Base-by-base conservation (phyloP, 2,888 invertebrate genomes). In the Dynastes tityus region DNA sequence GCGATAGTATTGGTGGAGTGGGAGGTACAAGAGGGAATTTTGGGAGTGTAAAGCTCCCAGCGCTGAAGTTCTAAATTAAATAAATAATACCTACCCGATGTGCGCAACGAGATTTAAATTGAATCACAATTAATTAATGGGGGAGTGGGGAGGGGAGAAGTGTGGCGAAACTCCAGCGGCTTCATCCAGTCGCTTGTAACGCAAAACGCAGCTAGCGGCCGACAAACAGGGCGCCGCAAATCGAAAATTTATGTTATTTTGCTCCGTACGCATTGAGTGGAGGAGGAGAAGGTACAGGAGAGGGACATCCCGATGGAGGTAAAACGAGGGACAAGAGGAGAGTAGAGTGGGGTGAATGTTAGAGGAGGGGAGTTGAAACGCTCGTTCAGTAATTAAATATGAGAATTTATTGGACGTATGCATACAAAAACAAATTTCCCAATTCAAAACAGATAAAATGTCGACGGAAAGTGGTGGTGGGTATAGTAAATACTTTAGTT, bases 111-210 rank as follows among this genome's bases (percentile, higher is more conserved):
- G 71, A 76, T 71, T 76, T 73, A 76, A 79, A 79, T 79, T 76
- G 76, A 79, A 76, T 76, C 64, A 27, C 79, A 63, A 79, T 79
- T 79, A 76, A 79, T 79, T 79, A 79, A 76, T 76, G 79, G 64
- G 32, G 32, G 32, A 22, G 22, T 49, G 63, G 65, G 13, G 63
- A 27, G 29, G 16, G 22, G 32, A 32, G 40, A 32, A 11, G 45
- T 8, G 2, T 8, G 45, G 45, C 45, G 32, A 32, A 32, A 32
- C 32, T 32, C 32, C 3, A 32, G 5, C 32, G 32, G 8, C 45
- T 45, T 8, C 11, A 45, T 8, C 45, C 45, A 11, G 45, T 8
- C 11, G 45, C 2, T 45, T 11, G 45, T 45, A 45, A 45, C 45
- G 45, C 55, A 22, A 55, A 55, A 55, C 55, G 55, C 55, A 55